Base-by-base conservation (phyloP, 1,140 invertebrate genomes). In the Samia ricini region DNA sequence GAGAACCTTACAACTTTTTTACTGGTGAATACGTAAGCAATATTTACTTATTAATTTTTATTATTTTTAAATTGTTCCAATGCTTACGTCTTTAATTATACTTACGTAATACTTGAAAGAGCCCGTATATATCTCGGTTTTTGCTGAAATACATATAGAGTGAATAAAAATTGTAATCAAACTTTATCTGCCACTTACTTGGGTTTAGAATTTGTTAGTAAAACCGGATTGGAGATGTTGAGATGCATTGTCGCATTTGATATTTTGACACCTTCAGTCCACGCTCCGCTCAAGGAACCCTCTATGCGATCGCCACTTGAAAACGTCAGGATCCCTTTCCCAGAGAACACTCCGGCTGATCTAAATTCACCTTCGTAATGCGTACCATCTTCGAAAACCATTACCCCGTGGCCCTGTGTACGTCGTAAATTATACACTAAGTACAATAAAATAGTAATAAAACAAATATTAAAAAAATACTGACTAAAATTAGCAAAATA, bases 281-380 rank as follows among this genome's bases (percentile, higher is more conserved):
- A 97, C 1, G 93, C 93, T 3, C 96, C 96, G 68, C 90, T 93
- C 8, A 97, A 91, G 23, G 90, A 91, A 0, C 95, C 95, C 74
- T 96, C 95, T 58, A 97, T 91, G 60, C 90, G 91, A 70, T 96
- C 95, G 0, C 95, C 94, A 80, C 94, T 95, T 67, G 93, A 92
- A 77, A 97, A 94, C 0, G 93, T 95, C 23, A 97, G 91, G 4
- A 92, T 92, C 18, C 97, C 96, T 83, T 96, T 96, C 0, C 97
- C 96, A 72, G 92, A 92, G 68, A 96, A 94, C 48, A 95, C 92
- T 2, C 95, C 95, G 12, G 94, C 94, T 0, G 94, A 93, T 75
- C 93, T 92, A 71, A 98, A 95, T 80, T 97, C 96, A 8, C 97
- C 97, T 85, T 98, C 96, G 76, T 97, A 98, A 86, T 95, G 95